phyloP scores from a whole-genome alignment of 2,113 vertebrate species.

The Atlantisia rogersi region DNA sequence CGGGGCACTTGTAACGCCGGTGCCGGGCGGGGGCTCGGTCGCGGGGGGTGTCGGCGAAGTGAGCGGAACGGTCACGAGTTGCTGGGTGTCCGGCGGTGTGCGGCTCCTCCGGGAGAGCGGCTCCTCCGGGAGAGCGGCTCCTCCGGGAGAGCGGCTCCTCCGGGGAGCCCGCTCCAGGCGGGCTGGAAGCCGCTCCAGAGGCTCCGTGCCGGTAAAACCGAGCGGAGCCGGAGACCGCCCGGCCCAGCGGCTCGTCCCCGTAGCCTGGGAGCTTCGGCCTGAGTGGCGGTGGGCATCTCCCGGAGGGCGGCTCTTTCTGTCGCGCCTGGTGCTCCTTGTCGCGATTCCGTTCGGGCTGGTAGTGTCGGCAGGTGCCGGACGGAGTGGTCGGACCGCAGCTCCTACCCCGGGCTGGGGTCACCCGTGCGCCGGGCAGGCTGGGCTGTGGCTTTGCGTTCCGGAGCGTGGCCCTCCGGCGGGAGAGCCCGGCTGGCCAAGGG shows the following conservation, averaged over 20 bases:
- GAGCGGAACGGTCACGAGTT: too few species aligned
- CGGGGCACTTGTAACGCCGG: neutral
- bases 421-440: accelerated
- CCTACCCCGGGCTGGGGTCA: accelerated
- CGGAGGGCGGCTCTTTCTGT: too few species aligned
- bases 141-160: too few species aligned
- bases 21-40: neutral
- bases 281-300: too few species aligned
- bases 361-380: neutral
- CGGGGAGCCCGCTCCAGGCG: neutral
- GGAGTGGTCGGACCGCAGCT: accelerated
- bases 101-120: too few species aligned
- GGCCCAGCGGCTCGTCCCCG: too few species aligned
- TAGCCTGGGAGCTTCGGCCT: neutral
- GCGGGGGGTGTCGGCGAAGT: accelerated
- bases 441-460: accelerated
- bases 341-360: accelerated
- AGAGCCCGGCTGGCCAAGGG: accelerated
- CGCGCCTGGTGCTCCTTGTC: neutral
- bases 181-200: accelerated
- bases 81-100: neutral
- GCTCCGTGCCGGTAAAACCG: neutral
- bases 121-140: too few species aligned
- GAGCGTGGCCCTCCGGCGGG: neutral
- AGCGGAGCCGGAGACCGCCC: too few species aligned